Base-by-base conservation (phyloP, 2,797 vertebrate species). In the Sparidentex hasta region DNA sequence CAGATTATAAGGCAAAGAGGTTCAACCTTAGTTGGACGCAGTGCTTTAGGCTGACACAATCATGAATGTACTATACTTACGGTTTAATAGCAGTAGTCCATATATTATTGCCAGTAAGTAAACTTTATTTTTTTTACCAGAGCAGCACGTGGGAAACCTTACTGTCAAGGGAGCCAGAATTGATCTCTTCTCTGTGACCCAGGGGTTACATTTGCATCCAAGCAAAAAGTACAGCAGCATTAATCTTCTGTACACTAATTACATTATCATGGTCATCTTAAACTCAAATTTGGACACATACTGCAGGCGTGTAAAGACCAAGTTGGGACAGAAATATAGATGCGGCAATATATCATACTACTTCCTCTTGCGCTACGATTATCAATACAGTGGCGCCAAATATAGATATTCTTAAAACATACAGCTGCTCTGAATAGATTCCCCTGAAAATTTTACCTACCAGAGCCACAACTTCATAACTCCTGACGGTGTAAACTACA, bases 11-110 rank as follows among this genome's bases (percentile, higher is more conserved):
- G 74, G 64, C 71, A 41, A 11, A 83, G 75, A 87, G 78, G 77
- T 68, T 75, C 80, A 86, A 88, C 82, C 91, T 91, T 46, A 74
- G 80, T 56, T 71, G 72, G 44, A 83, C 82, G 77, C 84, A 78
- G 73, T 76, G 73, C 64, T 86, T 79, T 77, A 75, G 80, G 72
- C 78, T 44, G 71, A 27, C 47, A 80, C 82, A 72, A 86, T 84
- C 82, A 85, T 75, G 58, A 90, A 78, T 52, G 86, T 43, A 52
- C 25, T 78, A 76, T 71, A 75, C 70, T 72, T 74, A 46, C 76
- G 80, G 80, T 88, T 86, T 81, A 89, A 59, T 23, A 48, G 20
- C 44, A 33, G 79, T 79, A 82, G 76, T 55, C 65, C 46, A 56
- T 9, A 77, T 70, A 21, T 33, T 71, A 48, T 71, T 47, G 21